A percentile compares a stretch with the other conserved stretches of the same genome.
Evolutionary conservation across 2,113 vertebrate species (phyloP).

Genomic region (Eublepharis macularius): DNA sequence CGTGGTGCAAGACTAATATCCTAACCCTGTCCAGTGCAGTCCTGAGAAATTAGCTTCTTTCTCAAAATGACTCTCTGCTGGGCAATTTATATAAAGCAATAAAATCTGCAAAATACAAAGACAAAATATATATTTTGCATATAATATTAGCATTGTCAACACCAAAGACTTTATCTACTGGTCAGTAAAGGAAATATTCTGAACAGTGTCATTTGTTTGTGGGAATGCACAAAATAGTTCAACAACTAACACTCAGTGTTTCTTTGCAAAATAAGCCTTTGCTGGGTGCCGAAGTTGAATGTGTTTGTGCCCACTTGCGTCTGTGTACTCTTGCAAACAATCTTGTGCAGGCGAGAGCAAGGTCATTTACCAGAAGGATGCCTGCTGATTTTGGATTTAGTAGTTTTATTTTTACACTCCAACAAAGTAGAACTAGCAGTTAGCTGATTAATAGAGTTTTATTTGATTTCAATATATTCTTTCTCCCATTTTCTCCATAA

Average conservation of each 20-base stretch:
- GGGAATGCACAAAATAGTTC: conserved; percentile 80
- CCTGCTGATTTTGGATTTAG: conserved; percentile 44
- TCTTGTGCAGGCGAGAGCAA: conserved; percentile 39
- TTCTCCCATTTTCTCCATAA: neutral
- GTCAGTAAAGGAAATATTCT: conserved; percentile 74
- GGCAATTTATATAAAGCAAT: conserved; percentile 79
- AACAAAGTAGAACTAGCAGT: conserved; percentile 36
- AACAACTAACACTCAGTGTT: conserved; percentile 85
- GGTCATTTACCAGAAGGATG: conserved; percentile 65
- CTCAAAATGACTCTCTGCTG: conserved; percentile 64
- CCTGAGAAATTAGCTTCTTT: conserved; percentile 50
- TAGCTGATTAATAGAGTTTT: conserved; percentile 32
- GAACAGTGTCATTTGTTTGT: conserved; percentile 79
- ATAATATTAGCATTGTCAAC: conserved; percentile 89
- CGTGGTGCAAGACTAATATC: conserved; percentile 30
- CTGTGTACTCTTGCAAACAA: conserved; percentile 70
- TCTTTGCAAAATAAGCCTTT: conserved; percentile 82
- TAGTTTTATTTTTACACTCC: conserved; percentile 41
- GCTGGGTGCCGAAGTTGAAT: conserved; percentile 66
- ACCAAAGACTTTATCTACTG: conserved; percentile 75
- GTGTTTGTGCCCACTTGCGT: conserved; percentile 62
- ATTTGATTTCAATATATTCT: conserved; percentile 44
- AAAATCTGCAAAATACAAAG: conserved; percentile 72
- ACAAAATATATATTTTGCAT: conserved; percentile 80
- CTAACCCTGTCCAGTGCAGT: conserved; percentile 37